Conservation (phyloP, 1,140 invertebrate genomes). For the Cydia pomonella region DNA sequence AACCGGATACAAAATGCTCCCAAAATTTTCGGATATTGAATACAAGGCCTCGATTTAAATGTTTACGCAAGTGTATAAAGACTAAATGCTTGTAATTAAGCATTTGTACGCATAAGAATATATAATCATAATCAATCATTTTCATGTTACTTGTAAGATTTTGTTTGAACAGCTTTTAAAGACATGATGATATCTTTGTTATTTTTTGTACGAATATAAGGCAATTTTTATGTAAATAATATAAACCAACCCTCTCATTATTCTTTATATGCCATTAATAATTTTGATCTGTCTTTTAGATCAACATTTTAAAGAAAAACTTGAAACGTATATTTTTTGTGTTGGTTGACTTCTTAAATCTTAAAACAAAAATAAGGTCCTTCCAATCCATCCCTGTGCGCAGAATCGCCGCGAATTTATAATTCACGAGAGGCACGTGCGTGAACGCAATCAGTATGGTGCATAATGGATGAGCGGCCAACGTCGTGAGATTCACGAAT, state of each 20-base stretch:
- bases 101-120: not conserved
- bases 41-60: not conserved
- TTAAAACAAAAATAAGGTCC: not conserved
- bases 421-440: conserved; percentile 12
- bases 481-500: conserved; percentile 2
- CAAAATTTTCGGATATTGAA: not conserved
- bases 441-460: conserved; percentile 29
- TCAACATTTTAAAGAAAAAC: too few relatives aligned
- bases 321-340: too few relatives aligned
- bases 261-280: too few relatives aligned
- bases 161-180: not conserved
- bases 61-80: not conserved
- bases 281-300: too few relatives aligned
- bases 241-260: too few relatives aligned
- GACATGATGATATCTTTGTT: not conserved
- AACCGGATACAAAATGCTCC: conserved; percentile 1
- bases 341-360: too few relatives aligned
- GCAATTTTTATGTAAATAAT: too few relatives aligned
- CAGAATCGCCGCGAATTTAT: conserved; percentile 27
- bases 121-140: not conserved
- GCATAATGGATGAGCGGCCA: conserved; percentile 27
- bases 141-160: not conserved
- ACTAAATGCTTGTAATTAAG: not conserved
- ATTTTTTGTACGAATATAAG: too few relatives aligned
- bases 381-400: conserved; percentile 8